Conservation (phyloP, 1,140 invertebrate species). For the Penaeus chinensis region DNA sequence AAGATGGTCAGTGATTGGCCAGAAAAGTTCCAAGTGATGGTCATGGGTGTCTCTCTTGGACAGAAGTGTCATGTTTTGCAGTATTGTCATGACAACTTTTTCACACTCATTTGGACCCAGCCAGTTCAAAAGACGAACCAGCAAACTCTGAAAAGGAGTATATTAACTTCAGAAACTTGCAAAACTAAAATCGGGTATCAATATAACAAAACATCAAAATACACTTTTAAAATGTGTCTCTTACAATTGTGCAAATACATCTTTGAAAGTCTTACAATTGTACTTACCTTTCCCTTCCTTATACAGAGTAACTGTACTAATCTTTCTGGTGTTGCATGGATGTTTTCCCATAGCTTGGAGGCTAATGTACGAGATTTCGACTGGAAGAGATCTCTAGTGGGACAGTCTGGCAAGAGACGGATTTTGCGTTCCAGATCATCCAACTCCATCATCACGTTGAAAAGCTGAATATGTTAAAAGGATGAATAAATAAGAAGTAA, state of each 20-base stretch:
- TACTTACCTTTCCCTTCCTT: slow-evolving; percentile 59
- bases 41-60: slow-evolving; percentile 45
- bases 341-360: slow-evolving; percentile 43
- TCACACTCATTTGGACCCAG: slow-evolving; percentile 22
- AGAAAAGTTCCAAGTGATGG: slow-evolving; percentile 36
- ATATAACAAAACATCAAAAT: not conserved
- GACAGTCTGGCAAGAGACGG: slow-evolving; percentile 57
- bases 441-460: slow-evolving; percentile 57
- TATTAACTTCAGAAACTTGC: not conserved
- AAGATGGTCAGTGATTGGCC: slow-evolving; percentile 44
- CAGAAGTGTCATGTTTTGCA: slow-evolving; percentile 45
- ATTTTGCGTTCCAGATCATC: slow-evolving; percentile 61
- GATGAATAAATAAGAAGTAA: not conserved
- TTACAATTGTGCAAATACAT: not conserved
- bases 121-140: slow-evolving; percentile 33
- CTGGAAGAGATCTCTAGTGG: slow-evolving; percentile 56
- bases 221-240: too few species aligned
- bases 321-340: slow-evolving; percentile 37
- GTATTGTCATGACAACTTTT: slow-evolving; percentile 25
- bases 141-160: slow-evolving; percentile 28
- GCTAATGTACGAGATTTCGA: slow-evolving; percentile 44
- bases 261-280: not conserved
- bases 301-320: slow-evolving; percentile 54
- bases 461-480: slow-evolving; percentile 31
- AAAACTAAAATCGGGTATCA: not conserved